Percentiles rank a stretch among this genome's conserved stretches.
These are phyloP conservation scores for Pterocles burchelli DNA, from an alignment of 2,113 vertebrate species.

Conservation along the genomic window DNA sequence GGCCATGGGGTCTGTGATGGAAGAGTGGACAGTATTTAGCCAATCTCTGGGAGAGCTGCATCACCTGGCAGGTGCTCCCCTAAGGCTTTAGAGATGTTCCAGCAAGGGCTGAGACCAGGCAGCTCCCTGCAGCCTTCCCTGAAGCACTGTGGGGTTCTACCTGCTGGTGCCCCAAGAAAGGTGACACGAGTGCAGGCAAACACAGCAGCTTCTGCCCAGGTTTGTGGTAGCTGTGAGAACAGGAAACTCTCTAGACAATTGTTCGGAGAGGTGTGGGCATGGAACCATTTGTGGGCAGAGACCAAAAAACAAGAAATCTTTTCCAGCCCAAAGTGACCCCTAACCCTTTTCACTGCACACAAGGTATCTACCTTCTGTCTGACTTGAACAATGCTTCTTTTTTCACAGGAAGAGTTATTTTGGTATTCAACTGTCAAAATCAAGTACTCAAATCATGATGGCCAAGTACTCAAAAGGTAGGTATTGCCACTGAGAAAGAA, in stretches of 20 bases:
- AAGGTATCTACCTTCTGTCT: neutral
- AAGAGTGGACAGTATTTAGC: neutral
- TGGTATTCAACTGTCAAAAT: neutral
- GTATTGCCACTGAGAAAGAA: neutral
- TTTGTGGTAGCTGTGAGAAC: conserved; percentile 30
- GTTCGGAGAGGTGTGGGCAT: conserved; percentile 28
- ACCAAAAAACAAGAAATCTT: neutral
- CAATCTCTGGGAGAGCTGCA: neutral
- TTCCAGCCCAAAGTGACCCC: conserved; percentile 22
- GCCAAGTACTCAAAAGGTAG: neutral
- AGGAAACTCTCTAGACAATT: conserved; percentile 56
- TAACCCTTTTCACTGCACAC: neutral
- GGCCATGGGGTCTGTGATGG: neutral
- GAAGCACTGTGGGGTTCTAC: accelerated
- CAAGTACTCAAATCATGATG: neutral
- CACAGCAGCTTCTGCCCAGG: neutral
- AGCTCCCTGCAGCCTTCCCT: neutral
- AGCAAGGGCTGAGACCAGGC: neutral
- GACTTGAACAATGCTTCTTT: neutral
- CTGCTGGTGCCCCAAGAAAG: neutral
- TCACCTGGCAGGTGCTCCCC: neutral
- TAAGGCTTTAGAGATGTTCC: neutral
- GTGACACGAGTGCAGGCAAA: neutral
- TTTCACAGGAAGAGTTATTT: neutral
- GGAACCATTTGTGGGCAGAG: conserved; percentile 22